A percentile compares a stretch with the other conserved stretches of the same genome.
phyloP scores from a whole-genome alignment of 1,140 invertebrate genomes.

The Drosophila burlai region DNA sequence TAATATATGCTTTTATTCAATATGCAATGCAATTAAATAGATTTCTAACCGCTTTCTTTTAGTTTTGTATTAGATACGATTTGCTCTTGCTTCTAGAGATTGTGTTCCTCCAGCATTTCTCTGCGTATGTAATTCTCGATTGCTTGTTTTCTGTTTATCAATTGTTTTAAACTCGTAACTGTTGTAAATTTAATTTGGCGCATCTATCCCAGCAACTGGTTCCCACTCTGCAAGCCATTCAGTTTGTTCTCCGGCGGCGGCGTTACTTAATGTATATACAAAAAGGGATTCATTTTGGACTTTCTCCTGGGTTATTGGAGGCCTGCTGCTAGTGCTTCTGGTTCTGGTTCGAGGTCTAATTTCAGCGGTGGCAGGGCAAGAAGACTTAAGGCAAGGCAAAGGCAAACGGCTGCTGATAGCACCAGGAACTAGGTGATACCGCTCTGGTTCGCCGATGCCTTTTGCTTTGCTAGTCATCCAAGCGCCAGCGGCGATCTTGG shows the following conservation, averaged over 20 bases:
- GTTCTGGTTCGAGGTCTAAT: slow-evolving; percentile 18
- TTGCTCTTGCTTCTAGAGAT: slow-evolving; percentile 65
- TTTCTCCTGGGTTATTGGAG: slow-evolving; percentile 4
- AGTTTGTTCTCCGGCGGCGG: slow-evolving; percentile 35
- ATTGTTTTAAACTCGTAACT: slow-evolving; percentile 45
- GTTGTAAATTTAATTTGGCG: slow-evolving; percentile 54
- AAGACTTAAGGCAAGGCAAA: slow-evolving; percentile 50
- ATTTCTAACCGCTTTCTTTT: slow-evolving; percentile 49
- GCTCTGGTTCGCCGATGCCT: slow-evolving; percentile 21
- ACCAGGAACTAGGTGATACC: slow-evolving; percentile 41
- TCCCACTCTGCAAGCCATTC: slow-evolving; percentile 47
- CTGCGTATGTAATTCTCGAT: slow-evolving; percentile 67
- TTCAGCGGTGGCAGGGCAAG: slow-evolving; percentile 45
- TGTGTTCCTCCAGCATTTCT: slow-evolving; percentile 56
- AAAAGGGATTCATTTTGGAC: slow-evolving; percentile 6
- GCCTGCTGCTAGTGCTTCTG: slow-evolving; percentile 12
- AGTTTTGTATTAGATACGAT: slow-evolving; percentile 76
- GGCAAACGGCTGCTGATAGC: slow-evolving; percentile 30
- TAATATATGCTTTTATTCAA: slow-evolving; percentile 41
- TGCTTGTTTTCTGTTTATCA: slow-evolving; percentile 51
- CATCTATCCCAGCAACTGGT: slow-evolving; percentile 31
- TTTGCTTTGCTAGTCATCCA: slow-evolving; percentile 65
- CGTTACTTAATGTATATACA: slow-evolving; percentile 21
- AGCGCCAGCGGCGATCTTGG: slow-evolving; percentile 69
- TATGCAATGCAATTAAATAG: slow-evolving; percentile 60